Conservation (phyloP, 2,113 vertebrate genomes). For the Galemys pyrenaicus region DNA sequence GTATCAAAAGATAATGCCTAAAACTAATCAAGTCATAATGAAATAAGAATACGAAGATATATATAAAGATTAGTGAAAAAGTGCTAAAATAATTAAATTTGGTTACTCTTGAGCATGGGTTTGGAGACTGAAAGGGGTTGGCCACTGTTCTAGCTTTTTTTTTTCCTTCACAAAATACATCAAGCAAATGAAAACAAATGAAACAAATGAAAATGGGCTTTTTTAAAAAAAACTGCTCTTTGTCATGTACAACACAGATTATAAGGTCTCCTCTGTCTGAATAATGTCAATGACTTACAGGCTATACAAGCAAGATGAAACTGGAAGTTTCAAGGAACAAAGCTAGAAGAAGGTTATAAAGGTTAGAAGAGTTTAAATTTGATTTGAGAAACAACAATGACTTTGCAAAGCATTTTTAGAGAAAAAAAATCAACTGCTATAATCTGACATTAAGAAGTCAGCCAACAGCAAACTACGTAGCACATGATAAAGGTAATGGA, state of each 20-base stretch:
- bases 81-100: background rate
- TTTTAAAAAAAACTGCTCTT: background rate
- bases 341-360: background rate
- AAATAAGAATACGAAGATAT: background rate
- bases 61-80: background rate
- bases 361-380: background rate
- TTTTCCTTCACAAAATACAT: background rate
- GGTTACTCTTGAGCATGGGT: background rate
- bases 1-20: constrained; percentile 5
- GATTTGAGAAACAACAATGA: background rate
- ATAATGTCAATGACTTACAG: background rate
- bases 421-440: background rate
- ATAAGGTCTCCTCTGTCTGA: background rate
- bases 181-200: background rate
- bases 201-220: background rate
- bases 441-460: background rate
- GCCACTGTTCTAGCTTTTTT: background rate
- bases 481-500: background rate
- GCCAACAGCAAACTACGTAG: background rate
- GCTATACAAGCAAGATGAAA: background rate
- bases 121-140: background rate
- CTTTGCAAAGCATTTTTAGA: constrained; percentile 20
- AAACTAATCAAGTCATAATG: background rate
- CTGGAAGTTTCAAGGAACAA: background rate
- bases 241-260: background rate